Percentiles rank a stretch among this genome's conserved stretches.
These are phyloP conservation scores for Stomorhina lunata DNA, from an alignment of 2,888 invertebrate species.

Conservation along the genomic window DNA sequence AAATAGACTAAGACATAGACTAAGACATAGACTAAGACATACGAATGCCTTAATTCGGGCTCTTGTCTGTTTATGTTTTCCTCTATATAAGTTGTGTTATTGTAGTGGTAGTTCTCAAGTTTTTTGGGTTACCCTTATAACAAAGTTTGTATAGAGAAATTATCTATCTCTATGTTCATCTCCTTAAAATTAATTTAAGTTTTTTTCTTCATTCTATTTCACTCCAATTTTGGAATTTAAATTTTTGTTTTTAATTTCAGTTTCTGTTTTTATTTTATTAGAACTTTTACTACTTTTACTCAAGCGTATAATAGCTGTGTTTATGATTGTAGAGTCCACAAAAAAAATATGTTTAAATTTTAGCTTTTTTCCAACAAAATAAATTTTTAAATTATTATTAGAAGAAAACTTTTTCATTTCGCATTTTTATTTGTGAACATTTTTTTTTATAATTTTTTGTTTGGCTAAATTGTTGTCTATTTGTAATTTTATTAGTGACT, in stretches of 20 bases:
- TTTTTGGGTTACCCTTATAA: constrained; percentile 14
- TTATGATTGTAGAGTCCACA: constrained; percentile 40
- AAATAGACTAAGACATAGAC: no score
- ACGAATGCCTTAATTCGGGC: no score
- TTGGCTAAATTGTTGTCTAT: not conserved
- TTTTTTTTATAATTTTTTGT: constrained; percentile 2
- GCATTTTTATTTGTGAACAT: not conserved
- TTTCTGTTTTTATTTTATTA: constrained; percentile 12
- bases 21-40: no score
- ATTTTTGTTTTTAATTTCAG: constrained; percentile 37
- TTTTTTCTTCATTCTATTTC: constrained; percentile 27
- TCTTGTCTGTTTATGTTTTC: no score
- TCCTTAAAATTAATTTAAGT: constrained; percentile 58
- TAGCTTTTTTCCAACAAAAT: constrained; percentile 29
- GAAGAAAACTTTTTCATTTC: not conserved
- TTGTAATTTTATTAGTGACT: not conserved
- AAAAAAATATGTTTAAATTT: constrained; percentile 50
- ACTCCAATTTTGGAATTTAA: constrained; percentile 32
- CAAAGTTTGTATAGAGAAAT: constrained; percentile 14
- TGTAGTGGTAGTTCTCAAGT: not conserved
- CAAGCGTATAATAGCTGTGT: constrained; percentile 49
- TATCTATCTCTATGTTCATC: constrained; percentile 50
- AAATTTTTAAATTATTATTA: constrained; percentile 28
- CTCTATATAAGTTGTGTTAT: not conserved
- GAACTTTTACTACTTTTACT: constrained; percentile 52